Evolutionary conservation across 1,140 invertebrate genomes (phyloP).

Genomic region (Mya arenaria): DNA sequence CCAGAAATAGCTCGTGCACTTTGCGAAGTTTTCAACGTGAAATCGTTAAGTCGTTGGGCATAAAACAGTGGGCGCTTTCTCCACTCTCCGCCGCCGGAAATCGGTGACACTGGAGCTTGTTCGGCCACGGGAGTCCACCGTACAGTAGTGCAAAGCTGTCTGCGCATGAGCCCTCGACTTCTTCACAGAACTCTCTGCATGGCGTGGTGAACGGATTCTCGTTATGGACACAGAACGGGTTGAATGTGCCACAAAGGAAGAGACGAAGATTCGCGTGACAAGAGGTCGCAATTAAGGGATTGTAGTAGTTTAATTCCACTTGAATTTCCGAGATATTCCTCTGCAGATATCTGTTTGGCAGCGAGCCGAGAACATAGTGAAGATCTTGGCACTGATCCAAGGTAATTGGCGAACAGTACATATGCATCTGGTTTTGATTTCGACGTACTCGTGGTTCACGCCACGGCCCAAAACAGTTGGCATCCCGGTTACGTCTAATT

Average conservation of each 20-base stretch:
- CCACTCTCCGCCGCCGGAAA: not conserved
- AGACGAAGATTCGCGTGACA: conserved; percentile 58
- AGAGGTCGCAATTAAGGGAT: conserved; percentile 41
- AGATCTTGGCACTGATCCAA: conserved; percentile 43
- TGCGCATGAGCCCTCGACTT: conserved; percentile 48
- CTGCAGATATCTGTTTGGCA: conserved; percentile 68
- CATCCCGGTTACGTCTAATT: too few species aligned
- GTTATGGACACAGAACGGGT: conserved; percentile 57
- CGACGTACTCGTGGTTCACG: not conserved
- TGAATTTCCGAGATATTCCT: conserved; percentile 52
- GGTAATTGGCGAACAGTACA: not conserved
- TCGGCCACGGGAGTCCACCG: conserved; percentile 64
- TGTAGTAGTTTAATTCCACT: conserved; percentile 55
- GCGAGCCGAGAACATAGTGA: conserved; percentile 44
- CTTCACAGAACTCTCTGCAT: conserved; percentile 65
- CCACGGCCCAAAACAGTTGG: conserved; percentile 24
- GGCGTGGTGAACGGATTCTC: conserved; percentile 60
- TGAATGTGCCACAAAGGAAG: conserved; percentile 63
- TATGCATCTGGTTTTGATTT: not conserved
- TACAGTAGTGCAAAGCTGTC: conserved; percentile 44
- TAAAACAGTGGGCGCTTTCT: not conserved
- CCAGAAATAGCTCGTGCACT: too few species aligned
- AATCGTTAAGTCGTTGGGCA: not conserved
- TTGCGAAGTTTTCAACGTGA: too few species aligned
- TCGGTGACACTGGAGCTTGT: not conserved